Base-by-base conservation (phyloP, 1,140 invertebrate genomes). In the Atta colombica region DNA sequence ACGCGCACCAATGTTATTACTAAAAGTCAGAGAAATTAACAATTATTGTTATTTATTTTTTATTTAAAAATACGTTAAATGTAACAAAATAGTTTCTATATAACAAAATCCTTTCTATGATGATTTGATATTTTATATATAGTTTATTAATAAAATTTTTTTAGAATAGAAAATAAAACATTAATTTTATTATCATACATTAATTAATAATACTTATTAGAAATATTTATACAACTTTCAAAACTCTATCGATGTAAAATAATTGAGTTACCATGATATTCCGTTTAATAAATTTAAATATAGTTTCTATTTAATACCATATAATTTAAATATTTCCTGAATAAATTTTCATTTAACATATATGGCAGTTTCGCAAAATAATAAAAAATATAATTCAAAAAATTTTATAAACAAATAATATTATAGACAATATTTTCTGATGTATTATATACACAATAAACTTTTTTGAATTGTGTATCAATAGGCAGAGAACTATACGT, bases 11-110 rank as follows among this genome's bases (percentile, higher is more conserved):
- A 49, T 53, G 2, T 45, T 71, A 61, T 74, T 25, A 35, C 0
- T 28, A 49, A 84, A 74, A 31, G 25, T 71, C 14, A 6, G 2
- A 60, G n/a, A 49, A 61, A 74, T 69, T 69, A 51, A 69, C 51
- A 3, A 74, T 39, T 75, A 31, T 45, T 71, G n/a, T 21, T 21
- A 16, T 35, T 49, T 60, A 45, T 72, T 72, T 28, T 45, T 14
- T 14, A 8, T 10, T 18, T 4, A 16, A 4, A 58, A 58, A 35
- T 1, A 4, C n/a, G 2, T 18, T n/a, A 21, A 55, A 58, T 58
- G 0, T 21, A 45, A 21, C 12, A n/a, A 12, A 35, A 35, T n/a
- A 35, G 3, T 66, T 31, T 7, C 7, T 35, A 35, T 16, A 65
- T 25, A 25, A 25, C 0, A 25, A 25, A 65, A 65, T n/a, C 8